Evolutionary conservation across 2,888 invertebrate genomes (phyloP).

Genomic region (Cephus sareptanus): DNA sequence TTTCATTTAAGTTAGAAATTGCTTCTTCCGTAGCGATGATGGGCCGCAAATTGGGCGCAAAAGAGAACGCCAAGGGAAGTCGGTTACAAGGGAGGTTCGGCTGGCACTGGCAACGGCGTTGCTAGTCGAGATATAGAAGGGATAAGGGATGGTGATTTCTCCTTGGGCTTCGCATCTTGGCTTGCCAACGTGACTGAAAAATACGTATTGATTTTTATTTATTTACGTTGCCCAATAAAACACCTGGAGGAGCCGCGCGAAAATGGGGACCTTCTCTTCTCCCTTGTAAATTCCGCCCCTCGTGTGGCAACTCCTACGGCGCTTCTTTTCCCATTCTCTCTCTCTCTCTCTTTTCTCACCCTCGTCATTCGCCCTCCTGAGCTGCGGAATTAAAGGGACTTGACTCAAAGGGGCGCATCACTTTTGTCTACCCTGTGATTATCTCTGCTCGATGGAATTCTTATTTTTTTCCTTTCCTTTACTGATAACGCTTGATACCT

Average conservation of each 20-base stretch:
- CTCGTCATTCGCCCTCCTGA: constrained; percentile 2
- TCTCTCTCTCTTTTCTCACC: background rate
- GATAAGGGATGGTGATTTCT: no score
- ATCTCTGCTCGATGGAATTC: no score
- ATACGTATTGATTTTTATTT: constrained; percentile 41
- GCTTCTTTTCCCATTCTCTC: background rate
- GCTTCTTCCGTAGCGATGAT: constrained; percentile 67
- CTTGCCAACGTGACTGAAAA: constrained; percentile 17
- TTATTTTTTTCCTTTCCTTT: no score
- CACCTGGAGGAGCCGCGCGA: background rate
- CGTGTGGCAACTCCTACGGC: background rate
- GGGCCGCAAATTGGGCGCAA: constrained; percentile 66
- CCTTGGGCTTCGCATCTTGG: no score
- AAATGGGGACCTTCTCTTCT: no score
- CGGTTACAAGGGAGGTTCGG: background rate
- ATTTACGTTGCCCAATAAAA: constrained; percentile 14
- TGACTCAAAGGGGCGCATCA: no score
- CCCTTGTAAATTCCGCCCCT: background rate
- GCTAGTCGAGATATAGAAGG: no score
- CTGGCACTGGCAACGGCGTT: no score
- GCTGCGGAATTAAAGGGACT: no score
- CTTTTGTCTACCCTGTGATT: no score
- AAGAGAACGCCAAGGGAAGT: constrained; percentile 33
- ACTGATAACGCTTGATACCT: no score
- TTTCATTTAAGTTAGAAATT: constrained; percentile 67